Percentiles rank a stretch among this genome's conserved stretches.
Evolutionary conservation across 2,113 vertebrate genomes (phyloP).

Genomic region (Regulus satrapa): DNA sequence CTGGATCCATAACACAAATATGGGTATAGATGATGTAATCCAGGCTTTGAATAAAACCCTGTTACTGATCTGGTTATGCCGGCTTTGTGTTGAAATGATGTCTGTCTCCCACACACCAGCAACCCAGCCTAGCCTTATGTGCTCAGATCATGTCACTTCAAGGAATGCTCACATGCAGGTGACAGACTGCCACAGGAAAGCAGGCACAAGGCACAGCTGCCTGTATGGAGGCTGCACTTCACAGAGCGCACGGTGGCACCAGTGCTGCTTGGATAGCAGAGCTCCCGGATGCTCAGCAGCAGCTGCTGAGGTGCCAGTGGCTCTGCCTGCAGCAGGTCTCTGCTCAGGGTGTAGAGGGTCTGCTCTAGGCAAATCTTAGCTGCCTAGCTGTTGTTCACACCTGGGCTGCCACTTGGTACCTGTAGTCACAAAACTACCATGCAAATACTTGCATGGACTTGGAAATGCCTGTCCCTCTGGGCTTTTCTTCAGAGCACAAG

Average conservation of each 20-base stretch:
- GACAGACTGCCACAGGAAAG: not conserved
- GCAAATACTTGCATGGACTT: not conserved
- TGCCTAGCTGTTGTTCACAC: not conserved
- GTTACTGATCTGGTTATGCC: not conserved
- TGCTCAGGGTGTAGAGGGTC: not conserved
- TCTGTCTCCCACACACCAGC: not conserved
- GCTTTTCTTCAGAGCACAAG: not conserved
- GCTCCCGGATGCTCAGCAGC: not conserved
- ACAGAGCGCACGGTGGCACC: not conserved
- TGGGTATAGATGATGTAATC: not conserved
- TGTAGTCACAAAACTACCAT: rapidly evolving
- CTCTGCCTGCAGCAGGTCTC: not conserved
- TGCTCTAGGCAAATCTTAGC: rapidly evolving
- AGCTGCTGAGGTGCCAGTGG: not conserved
- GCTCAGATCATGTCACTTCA: not conserved
- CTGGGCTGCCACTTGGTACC: not conserved
- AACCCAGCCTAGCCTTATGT: not conserved
- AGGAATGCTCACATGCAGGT: rapidly evolving
- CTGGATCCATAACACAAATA: not conserved
- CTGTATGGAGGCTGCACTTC: not conserved
- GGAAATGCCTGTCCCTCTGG: not conserved
- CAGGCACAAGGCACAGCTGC: not conserved
- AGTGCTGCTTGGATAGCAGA: not conserved
- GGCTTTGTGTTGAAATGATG: not conserved
- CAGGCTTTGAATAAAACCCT: slow-evolving; percentile 19